These are phyloP conservation scores for Tiaroga cobitis DNA, from an alignment of 2,797 vertebrate species.

Conservation along the genomic window DNA sequence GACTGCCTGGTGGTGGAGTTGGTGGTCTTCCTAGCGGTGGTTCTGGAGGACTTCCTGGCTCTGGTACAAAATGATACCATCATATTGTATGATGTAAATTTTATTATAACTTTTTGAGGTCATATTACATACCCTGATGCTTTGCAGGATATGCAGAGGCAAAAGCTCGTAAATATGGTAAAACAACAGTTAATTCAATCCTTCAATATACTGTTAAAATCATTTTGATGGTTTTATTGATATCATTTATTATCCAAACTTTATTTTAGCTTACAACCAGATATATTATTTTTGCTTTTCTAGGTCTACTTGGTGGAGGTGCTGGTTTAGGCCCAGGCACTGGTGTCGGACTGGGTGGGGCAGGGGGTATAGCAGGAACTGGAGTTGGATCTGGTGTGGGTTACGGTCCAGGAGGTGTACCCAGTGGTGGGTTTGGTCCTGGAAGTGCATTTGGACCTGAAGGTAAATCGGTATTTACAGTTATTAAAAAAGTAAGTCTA, in stretches of 20 bases:
- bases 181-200: constrained; percentile 4
- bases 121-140: background rate
- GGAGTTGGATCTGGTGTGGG: constrained; percentile 49
- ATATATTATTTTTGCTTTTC: background rate
- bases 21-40: constrained; percentile 51
- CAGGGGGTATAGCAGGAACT: constrained; percentile 49
- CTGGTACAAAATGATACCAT: background rate
- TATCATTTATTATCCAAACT: background rate
- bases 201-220: background rate
- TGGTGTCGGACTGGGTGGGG: constrained; percentile 52
- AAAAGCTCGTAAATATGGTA: constrained; percentile 77
- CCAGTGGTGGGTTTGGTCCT: constrained; percentile 44
- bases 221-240: background rate
- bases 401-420: constrained; percentile 37
- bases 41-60: constrained; percentile 57
- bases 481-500: background rate
- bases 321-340: constrained; percentile 52
- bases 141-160: constrained; percentile 70
- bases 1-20: constrained; percentile 39
- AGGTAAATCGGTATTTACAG: constrained; percentile 38
- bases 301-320: constrained; percentile 63
- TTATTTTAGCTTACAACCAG: background rate
- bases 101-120: background rate
- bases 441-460: constrained; percentile 46
- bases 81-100: background rate